Evolutionary conservation across 2,797 vertebrate species (phyloP).

Genomic region (Cossypha heuglini): DNA sequence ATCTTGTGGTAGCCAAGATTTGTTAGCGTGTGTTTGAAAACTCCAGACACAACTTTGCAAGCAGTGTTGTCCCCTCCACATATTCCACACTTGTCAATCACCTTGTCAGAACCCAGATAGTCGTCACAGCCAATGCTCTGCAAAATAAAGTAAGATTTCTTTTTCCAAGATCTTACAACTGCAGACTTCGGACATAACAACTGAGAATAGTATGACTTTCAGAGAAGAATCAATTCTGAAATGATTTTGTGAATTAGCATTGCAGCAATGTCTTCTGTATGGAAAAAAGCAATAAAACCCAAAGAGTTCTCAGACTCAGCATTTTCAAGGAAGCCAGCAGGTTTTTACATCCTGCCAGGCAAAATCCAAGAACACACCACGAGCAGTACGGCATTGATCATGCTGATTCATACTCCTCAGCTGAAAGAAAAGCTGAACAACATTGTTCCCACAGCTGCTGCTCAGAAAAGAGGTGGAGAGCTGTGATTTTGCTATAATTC

Average conservation of each 20-base stretch:
- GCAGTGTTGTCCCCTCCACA: slow-evolving; percentile 92
- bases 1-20: slow-evolving; percentile 96
- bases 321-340: background rate
- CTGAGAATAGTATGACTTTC: background rate
- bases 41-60: slow-evolving; percentile 89
- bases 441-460: background rate
- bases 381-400: background rate
- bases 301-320: background rate
- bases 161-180: background rate
- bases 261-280: background rate
- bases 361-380: background rate
- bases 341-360: background rate
- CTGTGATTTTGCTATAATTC: background rate
- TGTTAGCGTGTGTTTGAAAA: slow-evolving; percentile 88
- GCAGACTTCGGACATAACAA: background rate
- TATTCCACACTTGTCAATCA: slow-evolving; percentile 92
- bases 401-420: background rate
- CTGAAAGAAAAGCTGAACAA: background rate
- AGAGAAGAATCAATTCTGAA: background rate
- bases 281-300: background rate
- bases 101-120: slow-evolving; percentile 88
- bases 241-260: background rate
- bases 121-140: slow-evolving; percentile 94
- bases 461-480: background rate
- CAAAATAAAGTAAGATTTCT: slow-evolving; percentile 47